Base-by-base conservation (phyloP, 1,140 invertebrate species). In the Orius insidiosus region DNA sequence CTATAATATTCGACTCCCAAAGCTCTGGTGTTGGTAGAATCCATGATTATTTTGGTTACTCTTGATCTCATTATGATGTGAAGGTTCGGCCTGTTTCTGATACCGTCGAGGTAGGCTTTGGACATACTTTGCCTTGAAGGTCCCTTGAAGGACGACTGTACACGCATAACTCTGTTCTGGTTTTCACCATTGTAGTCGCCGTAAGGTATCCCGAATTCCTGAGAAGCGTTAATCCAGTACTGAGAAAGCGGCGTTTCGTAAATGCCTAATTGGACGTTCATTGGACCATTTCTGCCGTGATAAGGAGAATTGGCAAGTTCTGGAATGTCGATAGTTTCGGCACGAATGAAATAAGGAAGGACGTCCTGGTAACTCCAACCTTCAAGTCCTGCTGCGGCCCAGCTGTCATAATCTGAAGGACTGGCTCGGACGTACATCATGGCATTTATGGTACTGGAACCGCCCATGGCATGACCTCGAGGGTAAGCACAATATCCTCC, bases 391-490 rank as follows among this genome's bases (percentile, higher is more conserved):
- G 58, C 42, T 0, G 53, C 54, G 45, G 70, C 68, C 72, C 74
- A 77, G 9, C 63, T 47, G 51, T 75, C 64, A 54, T 70, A 78
- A 57, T 77, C 71, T 39, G 53, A 52, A 4, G 63, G 62, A 55
- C 71, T 63, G 0, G 75, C 76, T 49, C 72, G 58, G 2, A 72
- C 62, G 54, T 76, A 77, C 1, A 75, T 63, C 68, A 76, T 76
- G 14, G 64, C 70, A 56, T 79, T 79, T n/a, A 78, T 61, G 3
- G 64, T 64, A 15, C 69, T 74, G 11, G 63, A 66, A 14, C 76
- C 76, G 4, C 83, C 83, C 55, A 79, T 61, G 8, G 63, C 63
- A 59, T 68, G 70, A 1, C 65, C 67, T 36, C 59, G 31, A 8
- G 52, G 46, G 16, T 78, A 67, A 50, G 75, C 77, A 57, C 80